Percentiles rank a stretch among this genome's conserved stretches.
phyloP scores from a whole-genome alignment of 2,888 invertebrate genomes.

The Enchytraeus crypticus region DNA sequence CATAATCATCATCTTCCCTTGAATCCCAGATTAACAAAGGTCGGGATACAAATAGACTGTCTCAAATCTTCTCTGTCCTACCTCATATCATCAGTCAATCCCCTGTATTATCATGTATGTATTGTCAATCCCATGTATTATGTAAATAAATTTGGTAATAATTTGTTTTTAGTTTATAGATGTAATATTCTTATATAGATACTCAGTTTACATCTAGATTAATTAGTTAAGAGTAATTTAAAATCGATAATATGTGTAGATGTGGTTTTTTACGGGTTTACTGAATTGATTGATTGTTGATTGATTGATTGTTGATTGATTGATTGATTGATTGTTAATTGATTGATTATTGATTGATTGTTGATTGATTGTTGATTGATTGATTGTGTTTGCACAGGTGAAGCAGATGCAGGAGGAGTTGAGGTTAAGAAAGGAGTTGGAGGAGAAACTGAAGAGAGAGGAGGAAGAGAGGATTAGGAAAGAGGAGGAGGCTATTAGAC shows the following conservation, averaged over 20 bases:
- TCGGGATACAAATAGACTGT: no score
- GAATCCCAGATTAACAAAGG: no score
- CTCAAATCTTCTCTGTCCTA: no score
- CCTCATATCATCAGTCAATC: no score
- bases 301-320: no score
- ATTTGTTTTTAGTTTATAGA: background rate
- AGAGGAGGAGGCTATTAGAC: conserved; percentile 42
- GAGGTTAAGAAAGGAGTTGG: conserved; percentile 43
- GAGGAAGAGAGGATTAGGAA: conserved; percentile 28
- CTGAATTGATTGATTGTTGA: no score
- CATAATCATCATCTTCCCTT: no score
- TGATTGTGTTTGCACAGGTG: conserved; percentile 32
- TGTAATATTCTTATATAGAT: background rate
- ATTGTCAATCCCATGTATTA: background rate
- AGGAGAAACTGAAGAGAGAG: conserved; percentile 40
- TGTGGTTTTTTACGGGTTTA: no score
- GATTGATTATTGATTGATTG: no score
- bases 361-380: no score
- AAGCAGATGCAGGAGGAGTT: conserved; percentile 48
- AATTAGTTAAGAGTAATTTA: background rate
- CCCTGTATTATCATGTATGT: background rate
- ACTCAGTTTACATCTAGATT: background rate
- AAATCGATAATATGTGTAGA: background rate
- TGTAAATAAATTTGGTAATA: background rate
- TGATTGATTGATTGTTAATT: no score